phyloP scores from a whole-genome alignment of 2,113 vertebrate species.

The Vulpes lagopus region DNA sequence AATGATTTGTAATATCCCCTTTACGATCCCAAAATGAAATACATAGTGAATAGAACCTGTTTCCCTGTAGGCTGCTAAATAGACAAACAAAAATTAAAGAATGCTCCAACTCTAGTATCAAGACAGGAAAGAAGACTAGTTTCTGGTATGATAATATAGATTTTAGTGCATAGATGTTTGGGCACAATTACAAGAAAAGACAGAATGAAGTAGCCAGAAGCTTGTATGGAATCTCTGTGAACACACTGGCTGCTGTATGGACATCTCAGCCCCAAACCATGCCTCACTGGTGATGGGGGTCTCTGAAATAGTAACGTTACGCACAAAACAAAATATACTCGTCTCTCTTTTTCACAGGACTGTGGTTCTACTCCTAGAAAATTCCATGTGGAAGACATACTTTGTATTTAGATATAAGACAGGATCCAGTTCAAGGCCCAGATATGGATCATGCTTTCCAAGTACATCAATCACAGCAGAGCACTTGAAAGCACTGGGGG shows the following conservation, averaged over 20 bases:
- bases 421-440: background rate
- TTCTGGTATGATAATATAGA: background rate
- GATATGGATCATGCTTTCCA: background rate
- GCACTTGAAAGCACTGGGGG: background rate
- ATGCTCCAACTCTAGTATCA: background rate
- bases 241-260: rapidly evolving
- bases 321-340: background rate
- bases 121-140: conserved; percentile 19
- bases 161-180: background rate
- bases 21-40: conserved; percentile 20
- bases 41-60: conserved; percentile 29
- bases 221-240: rapidly evolving
- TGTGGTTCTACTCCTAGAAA: background rate
- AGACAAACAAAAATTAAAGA: background rate
- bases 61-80: background rate
- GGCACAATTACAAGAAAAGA: background rate
- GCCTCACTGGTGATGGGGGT: background rate
- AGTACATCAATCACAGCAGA: background rate
- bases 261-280: background rate
- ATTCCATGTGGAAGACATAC: background rate
- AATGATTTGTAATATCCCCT: background rate
- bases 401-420: background rate
- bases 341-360: background rate
- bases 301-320: background rate
- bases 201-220: background rate